Base-by-base conservation (phyloP, 2,113 vertebrate genomes). In the Oceanodroma tethys region DNA sequence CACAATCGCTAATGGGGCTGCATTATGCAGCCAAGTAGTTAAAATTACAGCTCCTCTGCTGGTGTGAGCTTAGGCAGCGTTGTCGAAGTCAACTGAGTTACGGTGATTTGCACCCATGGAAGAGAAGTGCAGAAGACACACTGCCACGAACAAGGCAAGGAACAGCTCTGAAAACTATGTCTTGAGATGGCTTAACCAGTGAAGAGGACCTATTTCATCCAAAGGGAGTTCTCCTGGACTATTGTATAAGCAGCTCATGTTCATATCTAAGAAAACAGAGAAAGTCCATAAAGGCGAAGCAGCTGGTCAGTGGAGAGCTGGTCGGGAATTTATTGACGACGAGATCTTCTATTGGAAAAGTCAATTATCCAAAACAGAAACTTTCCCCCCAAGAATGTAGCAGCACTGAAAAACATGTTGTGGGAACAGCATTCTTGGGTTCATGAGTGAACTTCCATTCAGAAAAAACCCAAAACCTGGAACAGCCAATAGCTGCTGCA, bases 401-500 rank as follows among this genome's bases (percentile, higher is more conserved):
- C 5, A 19, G 42, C 40, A 60, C 2, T 20, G 26, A 36, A 71
- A 76, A 76, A 67, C 43, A 47, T 22, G 8, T 15, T 23, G 20
- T 50, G 34, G 45, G 22, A 96, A 52, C 26, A 63, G 65, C 13
- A 27, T n/a, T 53, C 36, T 79, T 2, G 2, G 26, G 38, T 60
- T 88, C 43, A 63, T 10, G 36, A 78, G n/a, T 25, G 32, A 88
- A 38, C 21, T 58, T 80, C 47, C 23, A 38, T 73, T 43, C 18
- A 21, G 19, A 10, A 13, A 72, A 66, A 40, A 2, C 0, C 0
- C 9, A 17, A 63, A 58, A 6, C 5, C n/a, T 45, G 42, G 9
- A 52, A 27, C 0, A 55, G 42, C 17, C 58, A 34, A 18, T 13
- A 34, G 26, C 12, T 79, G 47, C 47, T 82, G 26, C 43, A 11